These are phyloP conservation scores for Sphaeramia orbicularis DNA, from an alignment of 2,797 vertebrate species.

Conservation along the genomic window DNA sequence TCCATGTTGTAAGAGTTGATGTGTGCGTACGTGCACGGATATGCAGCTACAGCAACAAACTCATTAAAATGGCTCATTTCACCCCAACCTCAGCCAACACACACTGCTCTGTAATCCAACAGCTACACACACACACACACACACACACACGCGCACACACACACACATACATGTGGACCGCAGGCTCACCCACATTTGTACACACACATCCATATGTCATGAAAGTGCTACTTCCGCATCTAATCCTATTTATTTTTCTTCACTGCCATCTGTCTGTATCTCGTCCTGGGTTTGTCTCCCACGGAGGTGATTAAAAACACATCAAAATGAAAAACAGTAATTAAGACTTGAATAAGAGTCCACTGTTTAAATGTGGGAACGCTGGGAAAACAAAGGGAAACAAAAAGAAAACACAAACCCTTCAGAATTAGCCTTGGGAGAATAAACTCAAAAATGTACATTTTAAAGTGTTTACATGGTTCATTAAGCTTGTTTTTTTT, in stretches of 20 bases:
- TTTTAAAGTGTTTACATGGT: background rate
- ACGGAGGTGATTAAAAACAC: conserved; percentile 10
- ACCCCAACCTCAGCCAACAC: conserved; percentile 68
- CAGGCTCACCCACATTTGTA: conserved; percentile 31
- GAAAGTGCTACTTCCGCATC: conserved; percentile 14
- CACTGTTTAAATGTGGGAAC: background rate
- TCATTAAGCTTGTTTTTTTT: no score
- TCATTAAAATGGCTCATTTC: conserved; percentile 81
- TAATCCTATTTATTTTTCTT: conserved; percentile 8
- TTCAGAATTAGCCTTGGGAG: background rate
- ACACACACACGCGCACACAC: conserved; percentile 37
- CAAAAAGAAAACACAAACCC: background rate
- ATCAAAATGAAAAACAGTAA: background rate
- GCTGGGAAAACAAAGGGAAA: background rate
- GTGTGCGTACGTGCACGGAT: conserved; percentile 5
- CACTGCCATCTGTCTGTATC: background rate
- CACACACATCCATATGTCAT: conserved; percentile 5
- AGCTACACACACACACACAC: no score
- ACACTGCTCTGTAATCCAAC: conserved; percentile 59
- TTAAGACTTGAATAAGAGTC: background rate
- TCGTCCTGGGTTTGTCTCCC: conserved; percentile 4
- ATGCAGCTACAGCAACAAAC: conserved; percentile 60
- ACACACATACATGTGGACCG: conserved; percentile 25
- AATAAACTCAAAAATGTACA: background rate
- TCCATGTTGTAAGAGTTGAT: conserved; percentile 35